These are phyloP conservation scores for Neodiprion pinetum DNA, from an alignment of 1,140 invertebrate genomes.

Conservation along the genomic window DNA sequence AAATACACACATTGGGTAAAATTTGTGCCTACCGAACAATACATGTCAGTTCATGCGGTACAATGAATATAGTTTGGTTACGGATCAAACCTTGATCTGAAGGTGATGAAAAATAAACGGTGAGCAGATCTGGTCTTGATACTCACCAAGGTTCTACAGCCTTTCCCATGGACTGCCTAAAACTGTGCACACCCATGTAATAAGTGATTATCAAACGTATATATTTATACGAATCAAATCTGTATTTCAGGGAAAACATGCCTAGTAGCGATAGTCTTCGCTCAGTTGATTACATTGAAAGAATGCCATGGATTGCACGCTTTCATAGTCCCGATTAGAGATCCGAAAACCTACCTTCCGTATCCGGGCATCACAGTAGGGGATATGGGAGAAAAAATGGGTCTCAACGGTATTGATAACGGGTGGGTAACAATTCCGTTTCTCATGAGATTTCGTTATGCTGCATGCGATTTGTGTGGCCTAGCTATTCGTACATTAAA, in stretches of 20 bases:
- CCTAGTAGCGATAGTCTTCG: slow-evolving; percentile 89
- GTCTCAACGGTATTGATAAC: slow-evolving; percentile 85
- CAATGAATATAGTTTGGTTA: too few relatives aligned
- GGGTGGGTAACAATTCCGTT: slow-evolving; percentile 61
- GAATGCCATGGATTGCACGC: slow-evolving; percentile 80
- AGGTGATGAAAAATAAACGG: too few relatives aligned
- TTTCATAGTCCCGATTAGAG: slow-evolving; percentile 81
- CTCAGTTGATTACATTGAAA: slow-evolving; percentile 81
- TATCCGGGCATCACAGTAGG: slow-evolving; percentile 79
- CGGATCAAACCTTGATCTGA: too few relatives aligned
- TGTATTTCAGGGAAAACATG: slow-evolving; percentile 76
- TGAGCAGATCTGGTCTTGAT: too few relatives aligned
- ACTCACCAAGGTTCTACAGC: too few relatives aligned
- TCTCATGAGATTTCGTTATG: neutral
- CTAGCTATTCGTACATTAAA: slow-evolving; percentile 6
- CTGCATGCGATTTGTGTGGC: neutral
- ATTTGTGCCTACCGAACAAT: too few relatives aligned
- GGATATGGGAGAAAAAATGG: slow-evolving; percentile 84
- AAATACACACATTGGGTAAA: too few relatives aligned
- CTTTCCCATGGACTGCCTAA: too few relatives aligned
- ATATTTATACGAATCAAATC: slow-evolving; percentile 4
- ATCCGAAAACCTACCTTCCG: slow-evolving; percentile 73
- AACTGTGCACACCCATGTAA: neutral
- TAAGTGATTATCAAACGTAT: slow-evolving; percentile 9
- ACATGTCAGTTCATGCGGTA: too few relatives aligned